Evolutionary conservation across 2,888 invertebrate species (phyloP).

Genomic region (Caenorhabditis sp.): DNA sequence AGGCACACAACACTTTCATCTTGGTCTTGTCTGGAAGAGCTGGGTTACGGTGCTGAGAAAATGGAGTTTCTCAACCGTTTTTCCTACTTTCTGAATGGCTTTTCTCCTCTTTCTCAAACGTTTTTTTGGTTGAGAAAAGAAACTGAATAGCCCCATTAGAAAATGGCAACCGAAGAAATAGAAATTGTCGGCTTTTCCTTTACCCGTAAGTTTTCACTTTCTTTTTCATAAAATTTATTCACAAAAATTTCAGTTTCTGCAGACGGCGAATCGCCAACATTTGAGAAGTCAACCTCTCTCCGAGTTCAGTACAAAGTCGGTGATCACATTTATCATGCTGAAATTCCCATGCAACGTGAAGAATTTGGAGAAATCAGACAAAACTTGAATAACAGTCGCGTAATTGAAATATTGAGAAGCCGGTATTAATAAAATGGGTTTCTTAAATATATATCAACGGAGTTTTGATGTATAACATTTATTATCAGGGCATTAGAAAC

Average conservation of each 20-base stretch:
- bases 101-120: no score
- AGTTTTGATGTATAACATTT: conserved; percentile 35
- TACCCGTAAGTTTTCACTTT: not conserved
- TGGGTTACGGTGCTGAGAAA: no score
- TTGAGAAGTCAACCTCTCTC: not conserved
- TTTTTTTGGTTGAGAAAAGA: no score
- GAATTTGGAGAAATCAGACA: not conserved
- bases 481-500: conserved; percentile 27
- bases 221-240: not conserved
- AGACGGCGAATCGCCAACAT: not conserved
- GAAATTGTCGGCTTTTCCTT: not conserved
- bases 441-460: no score
- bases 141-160: no score
- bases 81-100: no score
- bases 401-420: not conserved
- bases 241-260: not conserved
- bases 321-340: not conserved
- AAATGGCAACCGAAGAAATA: not conserved
- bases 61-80: no score
- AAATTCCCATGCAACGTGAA: not conserved
- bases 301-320: not conserved
- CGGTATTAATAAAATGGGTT: no score
- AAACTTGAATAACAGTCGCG: not conserved
- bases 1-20: no score
- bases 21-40: no score